Base-by-base conservation (phyloP, 2,888 invertebrate genomes). In the Drosophila niveifrons region DNA sequence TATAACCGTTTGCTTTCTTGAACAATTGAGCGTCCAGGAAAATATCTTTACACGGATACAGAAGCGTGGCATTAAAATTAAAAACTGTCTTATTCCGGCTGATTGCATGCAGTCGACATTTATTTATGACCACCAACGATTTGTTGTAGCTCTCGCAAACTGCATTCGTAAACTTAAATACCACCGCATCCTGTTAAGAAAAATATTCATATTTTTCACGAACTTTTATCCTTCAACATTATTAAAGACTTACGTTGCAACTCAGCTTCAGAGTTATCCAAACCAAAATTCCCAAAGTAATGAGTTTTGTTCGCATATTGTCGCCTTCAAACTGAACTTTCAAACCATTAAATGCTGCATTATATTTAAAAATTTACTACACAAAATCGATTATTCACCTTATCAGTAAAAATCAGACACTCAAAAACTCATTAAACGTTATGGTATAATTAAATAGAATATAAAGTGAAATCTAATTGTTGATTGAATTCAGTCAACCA, bases 1-100 rank as follows among this genome's bases (percentile, higher is more conserved):
- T 71, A 3, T 56, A 71, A 1, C 71, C 71, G 53, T 29, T 75
- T 1, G 48, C 59, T 11, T 46, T 74, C 11, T 66, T 55, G 2
- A 66, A 47, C 0, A 53, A 0, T 8, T 50, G 44, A 1, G 2
- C 2, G 0, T 15, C 2, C 8, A 55, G 6, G 2, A 15, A 2
- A 10, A 57, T 1, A 10, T 29, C 7, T 0, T 39, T n/a, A 1
- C 39, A 8, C 0, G 74, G 46, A 11, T 65, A 8, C 1, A 47
- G 17, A 0, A 62, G 0, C 0, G 69, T 57, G 8, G 11, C 1
- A 47, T 70, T 75, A 1, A 70, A 0, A 43, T 74, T 74, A 0
- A 58, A 50, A 0, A 18, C 18, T 0, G 31, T 47, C 15, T 17
- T 41, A 13, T 65, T 47, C 4, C 69, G 69, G n/a, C 8, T 61